Base-by-base conservation (phyloP, 2,888 invertebrate genomes). In the Tholera decimalis region DNA sequence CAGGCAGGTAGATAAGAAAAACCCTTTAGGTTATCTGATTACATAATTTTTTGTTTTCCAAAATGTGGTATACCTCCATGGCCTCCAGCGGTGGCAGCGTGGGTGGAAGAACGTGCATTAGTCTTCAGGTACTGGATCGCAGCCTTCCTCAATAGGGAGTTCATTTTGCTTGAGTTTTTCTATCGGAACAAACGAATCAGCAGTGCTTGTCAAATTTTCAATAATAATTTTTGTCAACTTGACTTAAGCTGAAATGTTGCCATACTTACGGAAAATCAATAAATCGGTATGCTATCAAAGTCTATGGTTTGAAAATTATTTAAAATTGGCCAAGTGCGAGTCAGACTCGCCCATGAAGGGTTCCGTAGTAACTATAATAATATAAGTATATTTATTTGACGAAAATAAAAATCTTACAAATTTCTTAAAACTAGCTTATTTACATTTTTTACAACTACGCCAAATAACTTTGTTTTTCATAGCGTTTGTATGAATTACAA, bases 91-190 rank as follows among this genome's bases (percentile, higher is more conserved):
- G 92, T 90, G 50, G 95, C 94, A 50, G 94, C 85, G 65, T 93
- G 93, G 44, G 92, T 85, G 43, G 90, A 86, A 78, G 91, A 90
- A 80, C 92, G 92, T 39, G 92, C 91, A 72, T 95, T 93, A 30
- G 92, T 94, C 83, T 90, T 93, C 49, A 96, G 82, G 85, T 93
- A 96, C 73, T 94, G 90, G 61, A 93, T 85, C 20, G 94, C 91
- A 71, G 96, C 95, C 65, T 89, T 88, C 73, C 88, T 89, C 80
- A 96, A 71, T 59, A 96, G 88, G 33, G 94, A 85, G 85, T 96
- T 94, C 96, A 96, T 95, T 89, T 91, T 91, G 59, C 46, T 44
- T 35, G 22, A 20, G 57, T 15, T 53, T 39, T 4, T 41, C 22
- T 1, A 9, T 24, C 30, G 30, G 30, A 51, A 30, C 43, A 33